These are phyloP conservation scores for Elachura formosa DNA, from an alignment of 2,113 vertebrate genomes.

Conservation along the genomic window DNA sequence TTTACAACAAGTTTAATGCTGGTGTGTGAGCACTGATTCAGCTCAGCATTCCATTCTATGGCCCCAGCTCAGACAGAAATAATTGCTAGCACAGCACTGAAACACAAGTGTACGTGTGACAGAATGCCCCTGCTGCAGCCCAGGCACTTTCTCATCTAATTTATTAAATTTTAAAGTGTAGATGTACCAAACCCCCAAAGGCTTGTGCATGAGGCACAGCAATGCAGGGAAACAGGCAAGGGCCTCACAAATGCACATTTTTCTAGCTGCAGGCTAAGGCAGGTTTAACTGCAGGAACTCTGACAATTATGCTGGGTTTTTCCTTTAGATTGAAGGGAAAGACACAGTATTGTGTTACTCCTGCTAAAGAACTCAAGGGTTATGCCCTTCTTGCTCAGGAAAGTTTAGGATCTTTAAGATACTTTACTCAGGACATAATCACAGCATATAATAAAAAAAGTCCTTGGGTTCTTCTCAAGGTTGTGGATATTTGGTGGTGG, in stretches of 20 bases:
- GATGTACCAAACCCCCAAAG: fast-evolving
- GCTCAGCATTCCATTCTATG: not conserved
- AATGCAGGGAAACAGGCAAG: not conserved
- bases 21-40: not conserved
- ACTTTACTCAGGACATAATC: not conserved
- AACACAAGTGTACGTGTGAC: not conserved
- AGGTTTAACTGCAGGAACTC: not conserved
- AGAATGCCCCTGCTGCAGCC: not conserved
- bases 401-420: not conserved
- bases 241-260: not conserved
- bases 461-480: not conserved
- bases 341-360: not conserved
- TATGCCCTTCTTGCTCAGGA: not conserved
- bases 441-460: not conserved
- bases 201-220: not conserved
- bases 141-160: not conserved
- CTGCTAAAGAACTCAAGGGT: not conserved
- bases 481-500: not conserved
- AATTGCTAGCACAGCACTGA: not conserved
- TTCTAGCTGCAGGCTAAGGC: not conserved
- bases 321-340: not conserved
- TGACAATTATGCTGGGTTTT: not conserved
- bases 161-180: not conserved
- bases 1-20: not conserved
- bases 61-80: not conserved